phyloP scores from a whole-genome alignment of 2,797 vertebrate genomes.

The Centropyge bicolor region DNA sequence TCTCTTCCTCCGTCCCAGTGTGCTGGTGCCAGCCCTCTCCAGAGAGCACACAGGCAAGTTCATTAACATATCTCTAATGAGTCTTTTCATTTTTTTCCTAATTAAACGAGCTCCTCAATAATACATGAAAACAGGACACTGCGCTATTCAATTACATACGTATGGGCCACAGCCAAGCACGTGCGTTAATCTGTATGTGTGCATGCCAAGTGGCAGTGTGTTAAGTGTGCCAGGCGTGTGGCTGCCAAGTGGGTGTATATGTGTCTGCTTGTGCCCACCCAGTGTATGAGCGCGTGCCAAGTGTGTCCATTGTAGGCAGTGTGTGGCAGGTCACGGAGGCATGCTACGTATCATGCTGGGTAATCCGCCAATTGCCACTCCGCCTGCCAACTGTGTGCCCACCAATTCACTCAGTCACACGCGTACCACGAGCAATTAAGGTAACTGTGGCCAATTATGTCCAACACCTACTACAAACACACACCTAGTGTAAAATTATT shows the following conservation, averaged over 20 bases:
- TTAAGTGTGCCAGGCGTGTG: slow-evolving; percentile 75
- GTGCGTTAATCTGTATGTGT: slow-evolving; percentile 73
- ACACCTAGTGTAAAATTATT: slow-evolving; percentile 32
- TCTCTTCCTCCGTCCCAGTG: slow-evolving; percentile 65
- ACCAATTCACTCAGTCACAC: slow-evolving; percentile 44
- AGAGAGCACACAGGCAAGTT: slow-evolving; percentile 79
- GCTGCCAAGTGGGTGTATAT: slow-evolving; percentile 77
- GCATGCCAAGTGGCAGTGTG: slow-evolving; percentile 74
- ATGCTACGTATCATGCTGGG: slow-evolving; percentile 67
- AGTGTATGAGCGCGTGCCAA: slow-evolving; percentile 63
- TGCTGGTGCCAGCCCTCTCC: slow-evolving; percentile 76
- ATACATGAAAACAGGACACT: slow-evolving; percentile 88
- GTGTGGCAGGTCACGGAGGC: slow-evolving; percentile 68
- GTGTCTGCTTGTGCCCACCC: slow-evolving; percentile 65
- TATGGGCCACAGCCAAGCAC: slow-evolving; percentile 79
- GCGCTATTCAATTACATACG: slow-evolving; percentile 85
- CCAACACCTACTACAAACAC: slow-evolving; percentile 25
- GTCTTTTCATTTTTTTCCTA: slow-evolving; percentile 88
- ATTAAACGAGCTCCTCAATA: slow-evolving; percentile 88
- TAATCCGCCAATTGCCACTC: slow-evolving; percentile 73
- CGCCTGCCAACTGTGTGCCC: slow-evolving; percentile 68
- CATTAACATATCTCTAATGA: slow-evolving; percentile 90
- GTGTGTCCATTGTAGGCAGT: slow-evolving; percentile 66
- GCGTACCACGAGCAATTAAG: slow-evolving; percentile 56
- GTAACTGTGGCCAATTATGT: slow-evolving; percentile 52